phyloP scores from a whole-genome alignment of 2,888 invertebrate species.

The Dryadula phaetusa region DNA sequence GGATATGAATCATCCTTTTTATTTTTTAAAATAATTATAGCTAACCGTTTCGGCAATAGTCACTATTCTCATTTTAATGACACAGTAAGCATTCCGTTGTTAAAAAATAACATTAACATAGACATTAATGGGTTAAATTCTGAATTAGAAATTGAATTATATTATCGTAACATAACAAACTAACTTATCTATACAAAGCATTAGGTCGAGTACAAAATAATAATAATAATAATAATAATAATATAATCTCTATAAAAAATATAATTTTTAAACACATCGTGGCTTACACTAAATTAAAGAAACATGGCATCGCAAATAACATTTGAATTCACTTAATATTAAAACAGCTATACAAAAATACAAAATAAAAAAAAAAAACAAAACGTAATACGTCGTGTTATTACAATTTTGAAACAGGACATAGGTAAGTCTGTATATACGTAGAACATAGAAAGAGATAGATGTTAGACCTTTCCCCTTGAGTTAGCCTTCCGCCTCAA shows the following conservation, averaged over 20 bases:
- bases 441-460: slow-evolving; percentile 11
- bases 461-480: too few species aligned
- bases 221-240: slow-evolving; percentile 14
- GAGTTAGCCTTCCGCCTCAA: background rate
- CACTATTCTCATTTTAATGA: slow-evolving; percentile 81
- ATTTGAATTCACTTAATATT: slow-evolving; percentile 54
- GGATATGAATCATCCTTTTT: slow-evolving; percentile 81
- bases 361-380: slow-evolving; percentile 47
- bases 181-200: slow-evolving; percentile 76
- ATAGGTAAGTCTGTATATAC: slow-evolving; percentile 31
- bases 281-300: slow-evolving; percentile 69
- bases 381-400: slow-evolving; percentile 44
- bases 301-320: slow-evolving; percentile 81
- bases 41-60: slow-evolving; percentile 84
- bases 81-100: slow-evolving; percentile 83
- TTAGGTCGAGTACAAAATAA: slow-evolving; percentile 75
- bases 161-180: slow-evolving; percentile 76
- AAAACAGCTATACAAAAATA: slow-evolving; percentile 53
- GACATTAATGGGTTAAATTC: slow-evolving; percentile 75
- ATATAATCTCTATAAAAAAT: slow-evolving; percentile 79
- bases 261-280: slow-evolving; percentile 77
- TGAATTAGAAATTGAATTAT: slow-evolving; percentile 67
- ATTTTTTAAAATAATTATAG: slow-evolving; percentile 86
- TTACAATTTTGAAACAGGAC: slow-evolving; percentile 40
- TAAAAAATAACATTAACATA: slow-evolving; percentile 68